These are phyloP conservation scores for Lasioglossum oenotherae DNA, from an alignment of 2,888 invertebrate genomes.

Conservation along the genomic window DNA sequence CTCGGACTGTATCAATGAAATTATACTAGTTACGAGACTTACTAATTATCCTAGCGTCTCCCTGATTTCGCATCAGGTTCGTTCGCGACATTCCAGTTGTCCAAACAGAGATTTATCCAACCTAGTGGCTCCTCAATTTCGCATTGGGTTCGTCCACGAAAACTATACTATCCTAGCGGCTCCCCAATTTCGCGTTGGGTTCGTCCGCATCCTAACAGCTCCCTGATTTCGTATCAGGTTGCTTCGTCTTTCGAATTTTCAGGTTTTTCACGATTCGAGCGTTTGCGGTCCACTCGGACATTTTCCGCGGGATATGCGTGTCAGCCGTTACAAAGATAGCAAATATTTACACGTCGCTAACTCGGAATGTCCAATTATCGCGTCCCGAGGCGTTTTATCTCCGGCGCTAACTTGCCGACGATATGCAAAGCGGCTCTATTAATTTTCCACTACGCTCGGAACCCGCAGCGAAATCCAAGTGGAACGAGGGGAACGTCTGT, in stretches of 20 bases:
- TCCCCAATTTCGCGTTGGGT: no score
- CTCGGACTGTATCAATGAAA: no score
- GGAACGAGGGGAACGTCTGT: conserved; percentile 14
- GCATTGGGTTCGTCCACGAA: no score
- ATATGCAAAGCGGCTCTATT: conserved; percentile 67
- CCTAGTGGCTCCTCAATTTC: no score
- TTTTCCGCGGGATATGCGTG: conserved; percentile 48
- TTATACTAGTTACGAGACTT: no score
- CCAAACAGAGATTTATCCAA: no score
- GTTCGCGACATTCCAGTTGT: no score
- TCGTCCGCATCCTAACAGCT: no score
- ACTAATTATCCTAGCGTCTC: no score
- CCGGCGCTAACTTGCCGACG: conserved; percentile 59
- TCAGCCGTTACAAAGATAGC: conserved; percentile 64
- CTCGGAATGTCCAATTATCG: conserved; percentile 75
- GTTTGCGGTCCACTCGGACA: conserved; percentile 20
- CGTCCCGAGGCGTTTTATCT: conserved; percentile 75
- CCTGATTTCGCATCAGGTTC: no score
- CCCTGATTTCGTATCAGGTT: neutral
- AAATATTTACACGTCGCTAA: conserved; percentile 68
- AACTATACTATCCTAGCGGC: no score
- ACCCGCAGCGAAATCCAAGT: conserved; percentile 14
- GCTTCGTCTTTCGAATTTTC: conserved; percentile 13
- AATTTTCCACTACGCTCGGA: conserved; percentile 46
- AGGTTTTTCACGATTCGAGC: neutral